Evolutionary conservation across 2,113 vertebrate species (phyloP), one percentile per base, ranked within the genome.

Genomic region (Noturus placidus): DNA sequence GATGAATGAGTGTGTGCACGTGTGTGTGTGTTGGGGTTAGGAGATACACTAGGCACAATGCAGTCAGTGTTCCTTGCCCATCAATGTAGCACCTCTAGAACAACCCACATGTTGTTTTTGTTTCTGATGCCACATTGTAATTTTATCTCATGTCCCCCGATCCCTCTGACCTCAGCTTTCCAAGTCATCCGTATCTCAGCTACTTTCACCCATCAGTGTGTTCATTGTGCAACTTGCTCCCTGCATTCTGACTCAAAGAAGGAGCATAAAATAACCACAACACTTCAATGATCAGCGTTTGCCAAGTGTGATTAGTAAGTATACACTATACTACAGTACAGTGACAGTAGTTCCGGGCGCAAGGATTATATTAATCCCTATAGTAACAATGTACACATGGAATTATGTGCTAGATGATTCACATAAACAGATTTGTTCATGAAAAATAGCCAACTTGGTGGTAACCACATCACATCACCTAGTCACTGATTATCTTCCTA

Each of bases 1-100:
- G n/a, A n/a, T 35, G 27, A 8, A n/a, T 38, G 38, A 2, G 35
- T 38, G 35, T 42, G 42, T 42, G 42, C 6, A 5, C 6, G 42
- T 42, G 42, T 42, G 42, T 46, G 42, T 46, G 42, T 46, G 46
- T 17, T 70, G 69, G n/a, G 52, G 38, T 27, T 6, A 4, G 33
- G 72, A 15, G 2, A 19, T 14, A 86, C 59, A 65, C n/a, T 25
- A 20, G n/a, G 8, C 61, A 86, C 76, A 67, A 33, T 63, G 33
- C 11, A 61, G 84, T 77, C 57, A 86, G 42, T 76, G 54, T 86
- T 50, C 52, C 35, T 4, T 46, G 20, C 17, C 52, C 8, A 42
- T 61, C 15, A 63, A 13, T 77, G 76, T 65, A 86, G n/a, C 61
- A 86, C 59, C 42, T 63, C 57, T 61, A 72, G 59, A 86, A 77